Conservation (phyloP, 2,113 vertebrate genomes). For the Sebastes schlegelii region DNA sequence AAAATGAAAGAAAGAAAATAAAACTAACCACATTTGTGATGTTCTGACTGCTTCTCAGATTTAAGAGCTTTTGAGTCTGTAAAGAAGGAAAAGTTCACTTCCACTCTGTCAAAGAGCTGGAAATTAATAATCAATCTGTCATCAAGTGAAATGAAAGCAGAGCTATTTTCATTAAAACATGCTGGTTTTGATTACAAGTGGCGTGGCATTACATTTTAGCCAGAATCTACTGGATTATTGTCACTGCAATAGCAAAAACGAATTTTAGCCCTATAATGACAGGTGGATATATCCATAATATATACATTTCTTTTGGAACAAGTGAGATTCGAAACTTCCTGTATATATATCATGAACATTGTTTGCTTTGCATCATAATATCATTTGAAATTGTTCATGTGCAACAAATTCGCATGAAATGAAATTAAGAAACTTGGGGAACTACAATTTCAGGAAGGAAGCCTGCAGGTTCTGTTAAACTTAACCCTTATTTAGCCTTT, state of each 20-base stretch:
- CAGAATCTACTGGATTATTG: constrained; percentile 34
- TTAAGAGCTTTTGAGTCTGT: background rate
- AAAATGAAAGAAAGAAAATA: background rate
- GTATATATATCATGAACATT: background rate
- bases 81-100: constrained; percentile 47
- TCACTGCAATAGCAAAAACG: constrained; percentile 1
- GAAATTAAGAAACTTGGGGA: background rate
- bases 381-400: background rate
- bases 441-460: background rate
- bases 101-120: constrained; percentile 50
- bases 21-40: constrained; percentile 15
- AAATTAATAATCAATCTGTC: constrained; percentile 66
- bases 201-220: constrained; percentile 21
- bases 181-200: constrained; percentile 48
- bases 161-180: constrained; percentile 42
- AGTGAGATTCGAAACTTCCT: background rate
- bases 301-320: background rate
- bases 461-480: background rate
- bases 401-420: constrained; percentile 13
- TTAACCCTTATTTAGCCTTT: background rate
- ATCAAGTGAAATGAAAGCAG: constrained; percentile 55
- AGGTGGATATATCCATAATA: background rate
- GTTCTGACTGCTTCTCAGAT: constrained; percentile 21
- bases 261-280: background rate
- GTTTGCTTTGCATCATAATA: constrained; percentile 10